A percentile compares a stretch with the other conserved stretches of the same genome.
phyloP scores from a whole-genome alignment of 2,113 vertebrate genomes.

The Sminthopsis crassicaudata region DNA sequence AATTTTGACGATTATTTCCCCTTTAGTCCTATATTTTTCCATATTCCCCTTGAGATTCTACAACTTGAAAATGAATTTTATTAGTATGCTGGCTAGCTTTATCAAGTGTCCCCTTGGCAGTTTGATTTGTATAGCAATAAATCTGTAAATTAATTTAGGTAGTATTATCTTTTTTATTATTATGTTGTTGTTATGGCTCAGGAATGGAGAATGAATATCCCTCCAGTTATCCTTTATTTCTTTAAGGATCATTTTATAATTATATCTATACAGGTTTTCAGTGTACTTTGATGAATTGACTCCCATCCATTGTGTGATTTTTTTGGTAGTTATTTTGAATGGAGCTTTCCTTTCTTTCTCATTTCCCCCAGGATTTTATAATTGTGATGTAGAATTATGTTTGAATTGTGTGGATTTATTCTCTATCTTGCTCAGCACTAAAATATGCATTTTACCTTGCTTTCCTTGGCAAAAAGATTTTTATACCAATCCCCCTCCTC shows the following conservation, averaged over 20 bases:
- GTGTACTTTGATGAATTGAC: background rate
- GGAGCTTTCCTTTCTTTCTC: background rate
- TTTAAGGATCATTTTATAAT: constrained; percentile 4
- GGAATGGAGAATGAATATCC: background rate
- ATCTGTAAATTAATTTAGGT: constrained; percentile 4
- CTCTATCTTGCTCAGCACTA: background rate
- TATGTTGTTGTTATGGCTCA: background rate
- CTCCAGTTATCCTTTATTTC: constrained; percentile 2
- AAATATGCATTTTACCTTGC: background rate
- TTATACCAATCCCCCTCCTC: background rate
- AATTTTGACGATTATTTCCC: background rate
- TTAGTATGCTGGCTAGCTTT: background rate
- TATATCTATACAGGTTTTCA: background rate
- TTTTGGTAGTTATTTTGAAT: background rate
- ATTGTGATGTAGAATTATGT: background rate
- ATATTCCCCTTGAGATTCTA: background rate
- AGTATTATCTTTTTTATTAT: background rate
- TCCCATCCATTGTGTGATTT: background rate
- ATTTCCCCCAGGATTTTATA: background rate
- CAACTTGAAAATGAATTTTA: background rate
- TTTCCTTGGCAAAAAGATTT: background rate
- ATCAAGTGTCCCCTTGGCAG: background rate
- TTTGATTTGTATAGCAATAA: background rate
- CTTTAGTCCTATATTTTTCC: background rate
- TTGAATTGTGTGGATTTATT: background rate